Evolutionary conservation across 2,888 invertebrate genomes (phyloP), one percentile per base, ranked within the genome.

Genomic region (Sphaerophoria taeniata): DNA sequence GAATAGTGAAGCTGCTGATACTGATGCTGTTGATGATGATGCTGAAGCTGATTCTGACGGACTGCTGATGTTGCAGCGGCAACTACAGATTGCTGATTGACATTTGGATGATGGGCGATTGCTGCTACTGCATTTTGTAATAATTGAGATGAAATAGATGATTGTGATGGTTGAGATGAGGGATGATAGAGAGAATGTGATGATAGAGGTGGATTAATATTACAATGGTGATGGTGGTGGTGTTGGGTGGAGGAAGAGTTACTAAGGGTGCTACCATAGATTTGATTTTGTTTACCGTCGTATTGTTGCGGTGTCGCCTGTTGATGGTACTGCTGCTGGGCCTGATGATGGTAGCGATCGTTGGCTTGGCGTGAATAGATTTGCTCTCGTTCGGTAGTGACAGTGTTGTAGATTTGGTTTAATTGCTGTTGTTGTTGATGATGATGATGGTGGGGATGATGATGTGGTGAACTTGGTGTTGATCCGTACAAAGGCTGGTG

Each of bases 251-350:
- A 88, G 88, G 89, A 88, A 87, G 90, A 90, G 90, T 90, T 91
- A 89, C 89, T 90, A 90, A 85, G 47, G 73, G 76, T 81, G 85
- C 89, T 90, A 91, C 90, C 90, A 89, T 92, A 91, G 88, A 91
- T 89, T 90, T 91, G 91, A 91, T 90, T 90, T 88, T 89, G 91
- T 92, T 92, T 92, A 92, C 92, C 92, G 89, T 92, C 92, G 88
- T 89, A 90, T 63, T 89, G 90, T 49, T 87, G 88, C 61, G 88
- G 87, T 75, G 83, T 70, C 78, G 83, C 88, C 14, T 86, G 88
- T 24, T 86, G 89, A 87, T 87, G 90, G 74, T 85, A 72, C 60
- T 79, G 75, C 77, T 76, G 70, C 9, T 75, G 76, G 24, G 87
- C 87, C 39, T 89, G 89, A 9, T 87, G 87, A 84, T 80, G 87